phyloP scores from a whole-genome alignment of 2,888 invertebrate species.

The Xylota segnis region DNA sequence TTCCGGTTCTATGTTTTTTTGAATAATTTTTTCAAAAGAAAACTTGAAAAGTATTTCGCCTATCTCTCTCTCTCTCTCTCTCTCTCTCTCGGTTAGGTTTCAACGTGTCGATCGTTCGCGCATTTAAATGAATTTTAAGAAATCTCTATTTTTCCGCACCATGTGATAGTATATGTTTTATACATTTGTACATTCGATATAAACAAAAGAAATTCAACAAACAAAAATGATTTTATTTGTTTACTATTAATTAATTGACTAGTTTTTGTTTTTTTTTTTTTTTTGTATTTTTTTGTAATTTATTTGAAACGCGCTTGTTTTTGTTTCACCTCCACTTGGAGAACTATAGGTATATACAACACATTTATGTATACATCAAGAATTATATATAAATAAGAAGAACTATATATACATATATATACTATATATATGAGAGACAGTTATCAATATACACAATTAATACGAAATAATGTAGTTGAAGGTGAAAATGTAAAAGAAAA shows the following conservation, averaged over 20 bases:
- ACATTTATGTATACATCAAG: conserved; percentile 69
- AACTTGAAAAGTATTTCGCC: conserved; percentile 7
- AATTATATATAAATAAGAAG: conserved; percentile 47
- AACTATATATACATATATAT: conserved; percentile 59
- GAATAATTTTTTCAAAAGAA: conserved; percentile 23
- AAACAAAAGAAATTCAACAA: conserved; percentile 12
- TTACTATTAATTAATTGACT: conserved; percentile 27
- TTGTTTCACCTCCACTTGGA: conserved; percentile 28
- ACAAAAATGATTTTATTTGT: conserved; percentile 20
- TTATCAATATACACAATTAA: conserved; percentile 65
- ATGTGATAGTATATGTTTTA: conserved; percentile 76
- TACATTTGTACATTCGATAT: conserved; percentile 72
- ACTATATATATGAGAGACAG: conserved; percentile 57
- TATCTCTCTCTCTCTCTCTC: conserved; percentile 25
- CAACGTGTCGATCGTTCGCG: conserved; percentile 10
- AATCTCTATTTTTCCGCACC: conserved; percentile 70
- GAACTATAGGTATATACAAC: conserved; percentile 54
- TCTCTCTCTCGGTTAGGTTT: conserved; percentile 31
- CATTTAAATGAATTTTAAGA: conserved; percentile 59
- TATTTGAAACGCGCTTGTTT: conserved; percentile 61
- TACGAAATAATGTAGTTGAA: conserved; percentile 32
- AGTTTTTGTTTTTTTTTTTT: too few species aligned
- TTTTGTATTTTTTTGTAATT: conserved; percentile 56
- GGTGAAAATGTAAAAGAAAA: conserved; percentile 30
- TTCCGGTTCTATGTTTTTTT: conserved; percentile 39